Evolutionary conservation across 2,113 vertebrate genomes (phyloP), one percentile per base, ranked within the genome.

Genomic region (Salvator merianae): DNA sequence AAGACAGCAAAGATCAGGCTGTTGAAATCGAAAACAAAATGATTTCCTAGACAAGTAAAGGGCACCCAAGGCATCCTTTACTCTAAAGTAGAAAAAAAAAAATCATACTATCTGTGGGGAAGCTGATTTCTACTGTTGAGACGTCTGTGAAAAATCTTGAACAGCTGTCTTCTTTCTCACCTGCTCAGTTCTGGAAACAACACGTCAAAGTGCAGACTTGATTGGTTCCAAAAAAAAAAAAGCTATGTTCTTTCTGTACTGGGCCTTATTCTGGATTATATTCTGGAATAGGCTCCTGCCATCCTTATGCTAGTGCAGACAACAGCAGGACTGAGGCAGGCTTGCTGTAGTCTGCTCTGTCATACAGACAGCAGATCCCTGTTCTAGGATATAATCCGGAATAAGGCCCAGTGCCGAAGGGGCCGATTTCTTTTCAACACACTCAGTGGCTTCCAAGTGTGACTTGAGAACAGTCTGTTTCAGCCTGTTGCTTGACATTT

Each of bases 371-470:
- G 55, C 16, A 20, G 55, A 4, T 59, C 16, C 5, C 16, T 59
- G 18, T 59, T 59, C 55, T 59, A 4, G 20, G 20, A 20, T 20
- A 59, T 20, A 59, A 20, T 59, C 14, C 55, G 18, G 55, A 59
- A 59, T 16, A 59, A 59, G 3, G 5, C 55, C 20, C 55, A 59
- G 55, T 59, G 55, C 55, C 16, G 55, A 59, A 59, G 77, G 76
- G 72, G 77, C 69, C 89, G 20, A 70, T 75, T 79, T 14, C 55
- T 79, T 55, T 80, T 71, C 84, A 28, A 66, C 85, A 91, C 69
- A 89, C 28, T 55, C 10, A 69, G 7, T 14, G 22, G 66, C 73
- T 53, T 22, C 62, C 40, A 5, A 0, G 0, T 87, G 4, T 86
- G 83, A 59, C 24, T 36, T 36, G 83, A 84, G 84, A 62, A 38